These are phyloP conservation scores for Cydia strobilella DNA, from an alignment of 1,140 invertebrate species.

Conservation along the genomic window DNA sequence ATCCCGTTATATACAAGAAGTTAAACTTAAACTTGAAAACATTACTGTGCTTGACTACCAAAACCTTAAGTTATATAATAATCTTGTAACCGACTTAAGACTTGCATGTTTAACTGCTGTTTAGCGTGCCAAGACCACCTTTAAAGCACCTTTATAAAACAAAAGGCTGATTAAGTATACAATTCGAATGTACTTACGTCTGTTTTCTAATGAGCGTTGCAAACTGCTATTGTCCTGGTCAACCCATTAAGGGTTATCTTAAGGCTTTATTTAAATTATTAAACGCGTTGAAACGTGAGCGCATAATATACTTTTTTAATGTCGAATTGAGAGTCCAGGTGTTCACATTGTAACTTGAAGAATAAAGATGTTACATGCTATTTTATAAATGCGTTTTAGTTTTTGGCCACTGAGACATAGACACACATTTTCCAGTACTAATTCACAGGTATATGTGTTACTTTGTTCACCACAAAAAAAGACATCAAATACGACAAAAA, in stretches of 20 bases:
- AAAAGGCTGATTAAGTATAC: neutral
- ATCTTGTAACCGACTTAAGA: slow-evolving; percentile 12
- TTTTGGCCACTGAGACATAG: too few relatives aligned
- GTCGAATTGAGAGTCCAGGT: neutral
- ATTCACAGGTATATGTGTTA: too few relatives aligned
- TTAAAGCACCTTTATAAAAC: neutral
- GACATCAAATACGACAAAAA: too few relatives aligned
- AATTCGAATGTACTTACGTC: neutral
- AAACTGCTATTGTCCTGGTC: slow-evolving; percentile 9
- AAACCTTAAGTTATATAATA: slow-evolving; percentile 7
- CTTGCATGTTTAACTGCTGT: slow-evolving; percentile 2
- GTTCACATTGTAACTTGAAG: neutral
- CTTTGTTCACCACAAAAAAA: too few relatives aligned
- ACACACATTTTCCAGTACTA: too few relatives aligned
- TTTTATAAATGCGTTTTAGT: neutral
- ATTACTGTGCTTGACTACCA: too few relatives aligned
- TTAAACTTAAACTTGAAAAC: too few relatives aligned
- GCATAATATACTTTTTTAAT: slow-evolving; percentile 8
- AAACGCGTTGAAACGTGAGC: slow-evolving; percentile 13
- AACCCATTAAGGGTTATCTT: slow-evolving; percentile 28
- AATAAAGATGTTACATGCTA: neutral
- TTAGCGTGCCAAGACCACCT: slow-evolving; percentile 22
- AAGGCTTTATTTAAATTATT: slow-evolving; percentile 28
- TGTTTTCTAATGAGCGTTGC: neutral
- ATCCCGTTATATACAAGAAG: too few relatives aligned